Percentiles rank a stretch among this genome's conserved stretches.
These are phyloP conservation scores for Cettia cetti DNA, from an alignment of 2,113 vertebrate species.

Conservation along the genomic window DNA sequence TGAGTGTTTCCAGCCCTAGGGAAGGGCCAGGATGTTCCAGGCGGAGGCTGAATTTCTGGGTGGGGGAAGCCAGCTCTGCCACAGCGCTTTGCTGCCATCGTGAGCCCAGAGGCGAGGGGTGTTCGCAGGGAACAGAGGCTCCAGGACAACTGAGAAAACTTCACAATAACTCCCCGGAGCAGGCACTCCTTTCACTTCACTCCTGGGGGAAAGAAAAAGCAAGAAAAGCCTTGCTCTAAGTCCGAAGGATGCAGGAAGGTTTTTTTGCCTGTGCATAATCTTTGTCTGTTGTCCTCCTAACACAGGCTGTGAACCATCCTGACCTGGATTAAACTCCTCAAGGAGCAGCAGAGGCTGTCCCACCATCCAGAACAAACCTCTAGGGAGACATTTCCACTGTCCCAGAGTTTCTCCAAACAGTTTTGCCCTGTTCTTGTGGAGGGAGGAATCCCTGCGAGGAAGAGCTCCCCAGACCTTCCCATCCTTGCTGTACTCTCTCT, in stretches of 20 bases:
- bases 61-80: background rate
- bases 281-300: background rate
- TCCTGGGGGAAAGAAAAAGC: too few species aligned
- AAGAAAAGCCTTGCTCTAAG: background rate
- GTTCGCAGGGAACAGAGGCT: background rate
- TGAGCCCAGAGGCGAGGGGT: background rate
- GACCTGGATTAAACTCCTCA: background rate
- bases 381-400: background rate
- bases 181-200: too few species aligned
- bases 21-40: background rate
- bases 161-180: fast-evolving
- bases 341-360: background rate
- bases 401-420: background rate
- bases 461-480: background rate
- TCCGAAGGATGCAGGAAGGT: background rate
- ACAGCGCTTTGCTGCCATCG: slow-evolving; percentile 34
- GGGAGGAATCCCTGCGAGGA: background rate
- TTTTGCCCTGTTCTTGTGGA: background rate
- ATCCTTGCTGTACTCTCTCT: background rate
- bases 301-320: fast-evolving
- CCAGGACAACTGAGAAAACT: background rate
- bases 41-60: background rate
- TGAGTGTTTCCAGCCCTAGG: background rate
- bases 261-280: too few species aligned
- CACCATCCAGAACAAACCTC: background rate